Evolutionary conservation across 2,797 vertebrate genomes (phyloP).

Genomic region (Diglossa cyanea): DNA sequence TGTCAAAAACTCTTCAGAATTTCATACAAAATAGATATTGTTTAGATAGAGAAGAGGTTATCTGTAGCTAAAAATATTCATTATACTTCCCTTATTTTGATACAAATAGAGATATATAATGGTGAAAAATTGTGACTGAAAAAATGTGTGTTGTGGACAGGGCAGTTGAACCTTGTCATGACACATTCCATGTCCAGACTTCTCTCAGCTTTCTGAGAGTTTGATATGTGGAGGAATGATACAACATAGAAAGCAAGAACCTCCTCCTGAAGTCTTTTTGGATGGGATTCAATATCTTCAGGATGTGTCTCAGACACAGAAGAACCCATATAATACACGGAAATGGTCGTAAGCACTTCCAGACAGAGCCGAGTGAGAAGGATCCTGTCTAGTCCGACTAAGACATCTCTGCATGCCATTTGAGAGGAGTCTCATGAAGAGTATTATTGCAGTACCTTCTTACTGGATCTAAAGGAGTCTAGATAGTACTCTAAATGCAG

Average conservation of each 20-base stretch:
- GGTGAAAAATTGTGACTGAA: background rate
- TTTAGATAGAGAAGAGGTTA: background rate
- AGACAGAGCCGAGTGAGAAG: background rate
- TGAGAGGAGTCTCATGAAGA: background rate
- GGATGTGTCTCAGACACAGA: background rate
- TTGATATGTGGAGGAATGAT: background rate
- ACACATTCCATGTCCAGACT: background rate
- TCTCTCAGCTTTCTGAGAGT: background rate
- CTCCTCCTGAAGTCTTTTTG: background rate
- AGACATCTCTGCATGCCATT: background rate
- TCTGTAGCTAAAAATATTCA: background rate
- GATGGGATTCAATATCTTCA: background rate
- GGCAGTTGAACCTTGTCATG: background rate
- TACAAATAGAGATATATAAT: background rate
- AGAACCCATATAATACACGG: background rate
- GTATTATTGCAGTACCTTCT: background rate
- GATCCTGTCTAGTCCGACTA: background rate
- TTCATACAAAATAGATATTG: background rate
- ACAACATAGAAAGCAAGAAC: background rate
- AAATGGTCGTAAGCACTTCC: background rate
- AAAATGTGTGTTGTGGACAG: background rate
- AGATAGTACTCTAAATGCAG: background rate
- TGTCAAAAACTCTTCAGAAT: background rate
- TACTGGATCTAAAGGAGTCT: background rate
- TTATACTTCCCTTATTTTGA: background rate